These are phyloP conservation scores for Sympetrum striolatum DNA, from an alignment of 2,888 invertebrate species.

Conservation along the genomic window DNA sequence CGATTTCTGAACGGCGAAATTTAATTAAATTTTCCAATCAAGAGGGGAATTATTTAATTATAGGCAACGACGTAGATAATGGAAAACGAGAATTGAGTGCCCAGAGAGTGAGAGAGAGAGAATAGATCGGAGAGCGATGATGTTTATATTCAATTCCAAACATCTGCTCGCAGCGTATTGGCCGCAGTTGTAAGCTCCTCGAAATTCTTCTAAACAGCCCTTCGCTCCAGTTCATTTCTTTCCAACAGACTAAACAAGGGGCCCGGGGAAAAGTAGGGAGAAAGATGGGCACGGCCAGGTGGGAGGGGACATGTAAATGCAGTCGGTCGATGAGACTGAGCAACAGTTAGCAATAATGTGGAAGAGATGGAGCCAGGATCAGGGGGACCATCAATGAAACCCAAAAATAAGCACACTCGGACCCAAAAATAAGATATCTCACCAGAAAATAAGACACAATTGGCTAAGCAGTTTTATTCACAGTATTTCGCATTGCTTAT, in stretches of 20 bases:
- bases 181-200: neutral
- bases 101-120: neutral
- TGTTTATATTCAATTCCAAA: conserved; percentile 40
- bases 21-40: conserved; percentile 41
- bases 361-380: neutral
- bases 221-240: neutral
- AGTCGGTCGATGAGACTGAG: neutral
- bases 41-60: conserved; percentile 19
- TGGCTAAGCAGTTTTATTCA: no score
- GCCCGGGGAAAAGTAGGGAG: neutral
- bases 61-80: conserved; percentile 10
- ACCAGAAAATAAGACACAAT: no score
- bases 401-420: no score
- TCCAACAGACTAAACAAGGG: neutral
- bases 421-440: no score
- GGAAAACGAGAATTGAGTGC: conserved; percentile 2
- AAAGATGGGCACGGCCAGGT: neutral
- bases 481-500: no score
- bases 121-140: neutral
- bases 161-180: neutral
- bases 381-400: no score
- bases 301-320: neutral
- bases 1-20: conserved; percentile 10
- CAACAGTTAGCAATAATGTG: neutral
- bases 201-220: neutral